Percentiles rank a stretch among this genome's conserved stretches.
These are phyloP conservation scores for Lithobates pipiens DNA, from an alignment of 2,797 vertebrate species.

Conservation along the genomic window DNA sequence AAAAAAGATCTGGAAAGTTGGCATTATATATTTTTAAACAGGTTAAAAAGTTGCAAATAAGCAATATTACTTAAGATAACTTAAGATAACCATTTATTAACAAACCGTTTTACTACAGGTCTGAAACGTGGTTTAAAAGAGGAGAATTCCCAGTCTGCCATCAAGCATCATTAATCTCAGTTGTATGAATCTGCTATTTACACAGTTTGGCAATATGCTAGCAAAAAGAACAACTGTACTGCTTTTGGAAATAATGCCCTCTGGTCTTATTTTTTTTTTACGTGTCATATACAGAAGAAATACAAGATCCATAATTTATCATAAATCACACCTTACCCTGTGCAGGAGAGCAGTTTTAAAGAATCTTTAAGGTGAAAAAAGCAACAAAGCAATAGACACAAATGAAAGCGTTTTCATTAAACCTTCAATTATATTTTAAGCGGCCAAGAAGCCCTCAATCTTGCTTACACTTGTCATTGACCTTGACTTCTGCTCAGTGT, in stretches of 20 bases:
- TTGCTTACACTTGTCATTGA: no score
- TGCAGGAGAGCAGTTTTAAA: no score
- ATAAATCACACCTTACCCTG: background rate
- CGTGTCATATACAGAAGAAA: background rate
- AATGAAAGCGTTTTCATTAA: no score
- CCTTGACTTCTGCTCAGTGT: no score
- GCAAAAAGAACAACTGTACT: background rate
- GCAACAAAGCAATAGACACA: no score
- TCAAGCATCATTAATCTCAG: background rate
- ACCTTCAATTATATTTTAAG: no score
- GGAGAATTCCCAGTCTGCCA: background rate
- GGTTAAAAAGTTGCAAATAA: conserved; percentile 81
- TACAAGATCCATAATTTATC: background rate
- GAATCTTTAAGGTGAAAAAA: no score
- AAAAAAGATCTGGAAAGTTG: conserved; percentile 69
- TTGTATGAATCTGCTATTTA: background rate
- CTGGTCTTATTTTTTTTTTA: background rate
- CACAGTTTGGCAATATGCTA: background rate
- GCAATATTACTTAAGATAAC: conserved; percentile 65
- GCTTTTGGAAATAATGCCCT: background rate
- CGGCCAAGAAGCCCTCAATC: no score
- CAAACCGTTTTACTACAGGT: conserved; percentile 49
- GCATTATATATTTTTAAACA: conserved; percentile 78
- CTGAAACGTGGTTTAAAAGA: background rate
- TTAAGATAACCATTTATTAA: conserved; percentile 67